These are phyloP conservation scores for Mamestra configurata DNA, from an alignment of 1,140 invertebrate species.

Conservation along the genomic window DNA sequence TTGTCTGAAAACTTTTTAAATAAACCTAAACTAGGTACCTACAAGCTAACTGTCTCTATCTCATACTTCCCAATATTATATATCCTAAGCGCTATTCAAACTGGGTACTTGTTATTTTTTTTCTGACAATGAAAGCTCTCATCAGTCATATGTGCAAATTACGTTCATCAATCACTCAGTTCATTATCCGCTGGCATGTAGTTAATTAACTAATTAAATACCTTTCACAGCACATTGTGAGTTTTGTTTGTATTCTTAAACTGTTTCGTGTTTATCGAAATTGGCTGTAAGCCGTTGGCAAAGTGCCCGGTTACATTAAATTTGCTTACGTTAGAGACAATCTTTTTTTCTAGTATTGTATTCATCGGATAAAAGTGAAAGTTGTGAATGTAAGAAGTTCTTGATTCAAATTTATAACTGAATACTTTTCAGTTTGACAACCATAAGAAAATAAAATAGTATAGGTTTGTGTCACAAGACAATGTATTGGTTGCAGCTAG, in stretches of 20 bases:
- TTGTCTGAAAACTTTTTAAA: too few species aligned
- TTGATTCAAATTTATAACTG: too few species aligned
- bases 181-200: conserved; percentile 9
- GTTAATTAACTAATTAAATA: conserved; percentile 40
- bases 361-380: background rate
- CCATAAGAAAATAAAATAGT: too few species aligned
- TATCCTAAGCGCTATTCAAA: background rate
- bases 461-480: too few species aligned
- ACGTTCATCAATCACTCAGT: conserved; percentile 7
- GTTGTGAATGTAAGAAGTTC: too few species aligned
- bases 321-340: background rate
- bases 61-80: background rate
- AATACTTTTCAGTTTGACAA: too few species aligned
- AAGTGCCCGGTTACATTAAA: background rate
- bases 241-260: conserved; percentile 29
- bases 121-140: background rate
- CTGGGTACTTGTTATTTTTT: background rate
- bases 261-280: background rate
- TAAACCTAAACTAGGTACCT: too few species aligned
- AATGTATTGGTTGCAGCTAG: too few species aligned
- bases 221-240: conserved; percentile 22
- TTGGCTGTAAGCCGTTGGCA: conserved; percentile 13
- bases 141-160: conserved; percentile 15
- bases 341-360: background rate
- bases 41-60: too few species aligned